Base-by-base conservation (phyloP, 2,888 invertebrate genomes). In the Spilarctia lutea region DNA sequence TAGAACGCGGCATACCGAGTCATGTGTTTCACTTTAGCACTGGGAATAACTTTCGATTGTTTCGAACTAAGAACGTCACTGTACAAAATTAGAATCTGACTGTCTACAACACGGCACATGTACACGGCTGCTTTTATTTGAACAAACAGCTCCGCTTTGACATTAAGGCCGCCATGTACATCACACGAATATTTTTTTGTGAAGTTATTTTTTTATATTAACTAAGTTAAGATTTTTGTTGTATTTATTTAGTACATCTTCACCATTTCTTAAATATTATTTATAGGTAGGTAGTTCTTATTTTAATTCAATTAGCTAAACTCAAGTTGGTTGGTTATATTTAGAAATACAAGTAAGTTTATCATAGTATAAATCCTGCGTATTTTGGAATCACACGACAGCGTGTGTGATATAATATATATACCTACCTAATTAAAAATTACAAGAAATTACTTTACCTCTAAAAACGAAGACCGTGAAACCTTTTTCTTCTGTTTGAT, bases 41-140 rank as follows among this genome's bases (percentile, higher is more conserved):
- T 93, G 89, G 91, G 94, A 94, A 95, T 94, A 95, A 93, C 94
- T 94, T 92, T 91, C 92, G 93, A 94, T 95, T 95, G 94, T 94
- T 93, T 91, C 92, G 90, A 87, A 88, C 91, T 89, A 88, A 81
- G 82, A 90, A 92, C 94, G 93, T 93, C 94, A 94, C 90, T 81
- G 87, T 88, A 91, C 94, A 84, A 88, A 94, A 90, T 93, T 94
- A 94, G 94, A 93, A 88, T 87, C 89, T 86, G 92, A 89, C 89
- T 89, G 91, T 91, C 91, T 91, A 89, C 88, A 86, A 81, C 81
- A 85, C 85, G 84, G 85, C 85, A 82, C 84, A 69, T 79, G 83
- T 87, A 87, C 88, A 90, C 86, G 84, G 88, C 85, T 75, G 83
- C 74, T 75, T 82, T 75, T 76, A 69, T 80, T 75, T 72, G 79